Evolutionary conservation across 2,888 invertebrate species (phyloP).

Genomic region (Stenoptilia bipunctidactyla): DNA sequence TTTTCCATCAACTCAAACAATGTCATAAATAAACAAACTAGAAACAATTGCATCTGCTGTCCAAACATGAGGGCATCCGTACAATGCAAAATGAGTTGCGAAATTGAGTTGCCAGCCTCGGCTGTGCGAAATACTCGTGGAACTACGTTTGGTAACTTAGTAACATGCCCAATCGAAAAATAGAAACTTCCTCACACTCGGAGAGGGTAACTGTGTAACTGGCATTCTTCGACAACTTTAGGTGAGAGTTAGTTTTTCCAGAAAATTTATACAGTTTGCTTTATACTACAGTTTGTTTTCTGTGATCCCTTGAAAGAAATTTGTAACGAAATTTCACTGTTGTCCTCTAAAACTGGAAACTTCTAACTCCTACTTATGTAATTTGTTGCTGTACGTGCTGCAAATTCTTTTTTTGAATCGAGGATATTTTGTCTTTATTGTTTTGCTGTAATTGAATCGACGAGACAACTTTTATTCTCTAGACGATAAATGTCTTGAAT

Average conservation of each 20-base stretch:
- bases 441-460: too few relatives aligned
- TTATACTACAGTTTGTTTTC: constrained; percentile 8
- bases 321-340: constrained; percentile 5
- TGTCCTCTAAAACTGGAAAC: background rate
- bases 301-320: constrained; percentile 3
- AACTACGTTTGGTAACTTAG: constrained; percentile 60
- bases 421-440: too few relatives aligned
- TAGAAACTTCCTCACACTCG: constrained; percentile 48
- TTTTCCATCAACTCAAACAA: constrained; percentile 3
- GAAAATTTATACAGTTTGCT: constrained; percentile 46
- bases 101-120: constrained; percentile 38
- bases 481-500: constrained; percentile 3
- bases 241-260: constrained; percentile 37
- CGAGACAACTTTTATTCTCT: too few relatives aligned
- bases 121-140: constrained; percentile 40
- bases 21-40: constrained; percentile 4
- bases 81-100: constrained; percentile 48
- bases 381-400: background rate
- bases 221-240: constrained; percentile 57
- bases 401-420: background rate
- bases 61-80: constrained; percentile 25
- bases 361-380: background rate
- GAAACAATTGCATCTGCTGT: constrained; percentile 8
- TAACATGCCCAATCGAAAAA: constrained; percentile 66
- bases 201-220: constrained; percentile 57